A percentile compares a stretch with the other conserved stretches of the same genome.
Conservation (phyloP, 2,888 invertebrate genomes). For the Dynastes hyllus region DNA sequence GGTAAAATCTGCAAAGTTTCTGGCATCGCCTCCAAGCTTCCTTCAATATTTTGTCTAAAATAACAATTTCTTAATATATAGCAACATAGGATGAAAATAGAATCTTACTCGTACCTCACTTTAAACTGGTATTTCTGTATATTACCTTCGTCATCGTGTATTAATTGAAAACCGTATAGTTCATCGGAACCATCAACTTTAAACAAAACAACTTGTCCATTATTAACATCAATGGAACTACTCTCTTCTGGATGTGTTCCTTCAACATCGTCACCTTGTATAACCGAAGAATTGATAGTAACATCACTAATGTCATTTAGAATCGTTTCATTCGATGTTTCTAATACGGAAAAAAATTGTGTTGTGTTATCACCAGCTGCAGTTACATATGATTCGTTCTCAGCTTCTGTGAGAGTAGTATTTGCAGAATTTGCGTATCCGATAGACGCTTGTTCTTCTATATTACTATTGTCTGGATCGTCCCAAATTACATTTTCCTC, state of each 20-base stretch:
- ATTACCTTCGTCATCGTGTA: conserved; percentile 68
- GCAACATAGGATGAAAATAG: conserved; percentile 23
- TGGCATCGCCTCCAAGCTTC: conserved; percentile 68
- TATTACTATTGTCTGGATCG: conserved; percentile 53
- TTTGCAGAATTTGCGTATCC: conserved; percentile 54
- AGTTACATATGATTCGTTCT: conserved; percentile 65
- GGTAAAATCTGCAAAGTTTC: conserved; percentile 67
- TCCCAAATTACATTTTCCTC: conserved; percentile 48
- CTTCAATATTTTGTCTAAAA: conserved; percentile 67
- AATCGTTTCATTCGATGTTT: conserved; percentile 61
- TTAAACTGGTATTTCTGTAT: conserved; percentile 69
- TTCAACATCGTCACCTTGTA: conserved; percentile 52
- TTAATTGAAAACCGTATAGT: conserved; percentile 67
- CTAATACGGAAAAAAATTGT: conserved; percentile 67
- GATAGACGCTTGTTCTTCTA: conserved; percentile 54
- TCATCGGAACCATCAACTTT: conserved; percentile 67
- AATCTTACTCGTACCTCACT: conserved; percentile 62
- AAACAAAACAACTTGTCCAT: conserved; percentile 65
- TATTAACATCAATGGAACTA: conserved; percentile 48
- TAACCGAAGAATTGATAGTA: conserved; percentile 54
- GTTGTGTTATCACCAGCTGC: conserved; percentile 64
- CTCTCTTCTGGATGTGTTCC: conserved; percentile 53
- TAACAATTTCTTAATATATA: conserved; percentile 28
- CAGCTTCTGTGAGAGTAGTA: conserved; percentile 60
- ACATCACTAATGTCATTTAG: conserved; percentile 61